Percentiles rank a stretch among this genome's conserved stretches.
Conservation (phyloP, 1,140 invertebrate species). For the Caerostris darwini region DNA sequence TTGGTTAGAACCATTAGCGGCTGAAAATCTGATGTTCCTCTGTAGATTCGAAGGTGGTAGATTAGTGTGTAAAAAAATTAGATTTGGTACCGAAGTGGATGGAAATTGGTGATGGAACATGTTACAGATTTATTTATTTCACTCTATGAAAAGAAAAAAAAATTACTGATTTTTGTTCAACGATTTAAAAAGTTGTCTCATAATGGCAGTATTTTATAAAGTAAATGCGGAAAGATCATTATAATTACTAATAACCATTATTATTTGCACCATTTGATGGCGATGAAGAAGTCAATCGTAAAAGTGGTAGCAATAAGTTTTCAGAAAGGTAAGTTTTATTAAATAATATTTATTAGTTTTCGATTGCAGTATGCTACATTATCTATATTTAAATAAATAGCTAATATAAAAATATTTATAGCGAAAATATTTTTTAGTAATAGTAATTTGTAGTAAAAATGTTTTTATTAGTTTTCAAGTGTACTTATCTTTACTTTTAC, state of each 20-base stretch:
- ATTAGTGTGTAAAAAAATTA: background rate
- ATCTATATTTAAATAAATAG: too few species aligned
- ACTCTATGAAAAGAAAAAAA: background rate
- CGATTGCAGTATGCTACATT: too few species aligned
- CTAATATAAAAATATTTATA: too few species aligned
- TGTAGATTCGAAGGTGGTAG: background rate
- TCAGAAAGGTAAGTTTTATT: background rate
- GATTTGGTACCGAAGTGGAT: background rate
- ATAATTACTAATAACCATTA: background rate
- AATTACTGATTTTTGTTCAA: background rate
- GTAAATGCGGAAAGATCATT: background rate
- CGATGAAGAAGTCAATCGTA: background rate
- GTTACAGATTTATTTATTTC: too few species aligned
- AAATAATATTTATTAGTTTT: too few species aligned
- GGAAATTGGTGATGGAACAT: background rate
- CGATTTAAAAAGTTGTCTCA: background rate
- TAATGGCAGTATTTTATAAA: background rate
- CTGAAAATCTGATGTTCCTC: background rate
- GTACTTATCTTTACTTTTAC: too few species aligned
- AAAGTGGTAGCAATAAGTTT: background rate
- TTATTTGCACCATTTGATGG: background rate
- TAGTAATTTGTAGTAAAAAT: too few species aligned
- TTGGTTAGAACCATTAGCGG: conserved; percentile 8
- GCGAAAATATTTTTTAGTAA: too few species aligned
- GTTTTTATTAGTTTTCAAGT: too few species aligned